Percentiles rank a stretch among this genome's conserved stretches.
Conservation (phyloP, 2,113 vertebrate species). For the Sciurus niger region DNA sequence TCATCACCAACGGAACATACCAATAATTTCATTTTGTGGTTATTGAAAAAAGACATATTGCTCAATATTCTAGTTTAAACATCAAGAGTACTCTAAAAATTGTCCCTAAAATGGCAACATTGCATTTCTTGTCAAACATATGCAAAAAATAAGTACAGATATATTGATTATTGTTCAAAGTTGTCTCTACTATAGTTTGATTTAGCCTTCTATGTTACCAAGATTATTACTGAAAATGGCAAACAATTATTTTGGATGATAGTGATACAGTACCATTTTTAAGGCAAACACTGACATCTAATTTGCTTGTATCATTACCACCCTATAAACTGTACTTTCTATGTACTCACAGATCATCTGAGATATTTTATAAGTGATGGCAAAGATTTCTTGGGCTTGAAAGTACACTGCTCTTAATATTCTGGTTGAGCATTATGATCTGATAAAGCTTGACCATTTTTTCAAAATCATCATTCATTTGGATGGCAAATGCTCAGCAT, state of each 20-base stretch:
- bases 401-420: conserved; percentile 36
- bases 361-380: background rate
- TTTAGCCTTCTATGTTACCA: conserved; percentile 16
- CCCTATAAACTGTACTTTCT: background rate
- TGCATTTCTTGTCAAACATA: conserved; percentile 53
- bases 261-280: background rate
- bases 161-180: conserved; percentile 32
- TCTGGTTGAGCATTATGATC: conserved; percentile 39
- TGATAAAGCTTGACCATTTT: background rate
- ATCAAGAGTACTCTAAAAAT: conserved; percentile 28
- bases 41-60: conserved; percentile 38
- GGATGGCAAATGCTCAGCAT: conserved; percentile 40
- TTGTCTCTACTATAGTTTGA: background rate
- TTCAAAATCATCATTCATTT: conserved; percentile 63
- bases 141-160: background rate
- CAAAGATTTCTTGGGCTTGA: background rate
- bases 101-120: conserved; percentile 26
- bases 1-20: background rate
- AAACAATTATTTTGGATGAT: conserved; percentile 22
- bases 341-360: background rate
- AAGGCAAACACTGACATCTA: conserved; percentile 18
- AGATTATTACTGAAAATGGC: background rate
- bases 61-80: conserved; percentile 14
- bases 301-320: background rate
- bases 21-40: conserved; percentile 49